A percentile compares a stretch with the other conserved stretches of the same genome.
Evolutionary conservation across 2,888 invertebrate species (phyloP).

Genomic region (Drosophila bunnanda): DNA sequence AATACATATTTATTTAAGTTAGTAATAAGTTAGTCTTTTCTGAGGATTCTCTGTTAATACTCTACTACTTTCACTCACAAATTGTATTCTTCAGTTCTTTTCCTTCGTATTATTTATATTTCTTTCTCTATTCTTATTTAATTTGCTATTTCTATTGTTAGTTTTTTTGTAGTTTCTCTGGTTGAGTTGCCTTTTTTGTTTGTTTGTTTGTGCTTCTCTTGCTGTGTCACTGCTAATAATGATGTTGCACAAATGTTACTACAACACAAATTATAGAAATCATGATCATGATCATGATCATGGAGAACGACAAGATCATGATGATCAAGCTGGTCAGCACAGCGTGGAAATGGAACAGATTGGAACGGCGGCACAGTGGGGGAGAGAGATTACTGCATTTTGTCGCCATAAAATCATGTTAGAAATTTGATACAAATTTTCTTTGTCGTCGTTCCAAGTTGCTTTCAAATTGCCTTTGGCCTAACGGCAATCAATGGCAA

Average conservation of each 20-base stretch:
- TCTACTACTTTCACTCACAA: neutral
- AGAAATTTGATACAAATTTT: slow-evolving; percentile 65
- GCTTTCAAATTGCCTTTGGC: slow-evolving; percentile 32
- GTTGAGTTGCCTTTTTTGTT: neutral
- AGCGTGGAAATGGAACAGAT: slow-evolving; percentile 54
- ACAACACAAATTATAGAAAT: neutral
- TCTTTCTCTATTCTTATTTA: neutral
- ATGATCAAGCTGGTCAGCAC: slow-evolving; percentile 35
- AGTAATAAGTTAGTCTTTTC: neutral
- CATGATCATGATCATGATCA: neutral
- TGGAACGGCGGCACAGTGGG: slow-evolving; percentile 20
- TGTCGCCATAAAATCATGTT: slow-evolving; percentile 51
- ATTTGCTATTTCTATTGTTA: neutral
- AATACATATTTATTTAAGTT: neutral
- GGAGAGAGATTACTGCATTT: slow-evolving; percentile 20
- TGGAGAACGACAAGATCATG: neutral
- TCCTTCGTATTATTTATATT: slow-evolving; percentile 12
- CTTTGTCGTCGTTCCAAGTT: slow-evolving; percentile 50
- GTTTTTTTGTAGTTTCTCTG: neutral
- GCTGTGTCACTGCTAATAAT: slow-evolving; percentile 18
- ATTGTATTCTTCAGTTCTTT: slow-evolving; percentile 4
- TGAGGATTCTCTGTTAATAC: no score
- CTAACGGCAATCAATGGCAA: slow-evolving; percentile 54
- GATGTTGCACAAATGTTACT: slow-evolving; percentile 19
- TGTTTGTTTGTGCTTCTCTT: neutral